Conservation (phyloP, 2,888 invertebrate species). For the Tetramorium bicarinatum region DNA sequence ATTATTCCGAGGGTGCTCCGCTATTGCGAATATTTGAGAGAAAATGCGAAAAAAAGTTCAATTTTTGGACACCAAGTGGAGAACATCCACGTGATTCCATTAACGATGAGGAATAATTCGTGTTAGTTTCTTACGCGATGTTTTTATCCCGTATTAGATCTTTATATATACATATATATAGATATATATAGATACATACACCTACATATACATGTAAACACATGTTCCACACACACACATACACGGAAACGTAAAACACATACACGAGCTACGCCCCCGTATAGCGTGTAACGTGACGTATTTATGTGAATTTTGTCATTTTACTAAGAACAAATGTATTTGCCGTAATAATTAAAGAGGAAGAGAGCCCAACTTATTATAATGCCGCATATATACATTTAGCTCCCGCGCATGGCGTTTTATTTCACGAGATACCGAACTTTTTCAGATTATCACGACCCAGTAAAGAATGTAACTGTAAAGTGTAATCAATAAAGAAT, state of each 20-base stretch:
- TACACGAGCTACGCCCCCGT: constrained; percentile 9
- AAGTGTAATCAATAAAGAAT: constrained; percentile 55
- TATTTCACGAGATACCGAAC: constrained; percentile 46
- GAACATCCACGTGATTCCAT: constrained; percentile 43
- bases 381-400: constrained; percentile 26
- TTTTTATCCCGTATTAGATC: constrained; percentile 49
- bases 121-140: constrained; percentile 54
- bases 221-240: background rate
- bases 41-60: constrained; percentile 30
- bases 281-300: constrained; percentile 38
- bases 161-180: constrained; percentile 43
- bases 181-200: too few relatives aligned
- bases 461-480: constrained; percentile 50
- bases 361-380: constrained; percentile 17
- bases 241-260: background rate
- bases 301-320: constrained; percentile 55
- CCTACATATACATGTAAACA: constrained; percentile 28
- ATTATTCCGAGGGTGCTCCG: constrained; percentile 5
- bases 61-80: constrained; percentile 47
- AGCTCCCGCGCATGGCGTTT: constrained; percentile 43
- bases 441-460: constrained; percentile 48
- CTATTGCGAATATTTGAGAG: constrained; percentile 18
- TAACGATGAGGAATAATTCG: constrained; percentile 40
- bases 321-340: constrained; percentile 39
- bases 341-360: constrained; percentile 25